Evolutionary conservation across 2,888 invertebrate species (phyloP).

Genomic region (Acholoe squamosa): DNA sequence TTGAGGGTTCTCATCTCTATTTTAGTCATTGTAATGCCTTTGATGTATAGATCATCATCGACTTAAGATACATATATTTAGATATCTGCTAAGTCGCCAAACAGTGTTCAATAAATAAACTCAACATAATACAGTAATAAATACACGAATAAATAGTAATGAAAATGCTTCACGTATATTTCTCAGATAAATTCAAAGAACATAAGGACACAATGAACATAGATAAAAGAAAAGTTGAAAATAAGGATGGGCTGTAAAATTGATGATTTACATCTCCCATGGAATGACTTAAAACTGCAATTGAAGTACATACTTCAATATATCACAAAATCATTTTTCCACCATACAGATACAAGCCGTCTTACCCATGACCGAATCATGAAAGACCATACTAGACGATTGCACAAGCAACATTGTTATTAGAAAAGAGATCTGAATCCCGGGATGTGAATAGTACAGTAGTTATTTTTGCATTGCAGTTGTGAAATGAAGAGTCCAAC

Average conservation of each 20-base stretch:
- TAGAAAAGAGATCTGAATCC: conserved; percentile 38
- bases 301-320: neutral
- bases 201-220: neutral
- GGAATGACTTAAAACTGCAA: neutral
- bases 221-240: conserved; percentile 11
- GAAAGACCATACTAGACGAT: neutral
- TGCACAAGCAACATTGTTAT: neutral
- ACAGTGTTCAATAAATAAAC: conserved; percentile 21
- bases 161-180: neutral
- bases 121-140: conserved; percentile 14
- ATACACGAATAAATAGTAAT: conserved; percentile 17
- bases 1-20: neutral
- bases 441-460: conserved; percentile 36
- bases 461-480: conserved; percentile 38
- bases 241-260: neutral
- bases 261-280: neutral
- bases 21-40: neutral
- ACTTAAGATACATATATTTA: conserved; percentile 40
- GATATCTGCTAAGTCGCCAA: neutral
- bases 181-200: neutral
- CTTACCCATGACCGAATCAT: neutral
- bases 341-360: neutral
- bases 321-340: conserved; percentile 33
- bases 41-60: conserved; percentile 28
- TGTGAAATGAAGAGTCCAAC: neutral